A percentile compares a stretch with the other conserved stretches of the same genome.
These are phyloP conservation scores for Setipinna tenuifilis DNA, from an alignment of 2,797 vertebrate genomes.

Conservation along the genomic window DNA sequence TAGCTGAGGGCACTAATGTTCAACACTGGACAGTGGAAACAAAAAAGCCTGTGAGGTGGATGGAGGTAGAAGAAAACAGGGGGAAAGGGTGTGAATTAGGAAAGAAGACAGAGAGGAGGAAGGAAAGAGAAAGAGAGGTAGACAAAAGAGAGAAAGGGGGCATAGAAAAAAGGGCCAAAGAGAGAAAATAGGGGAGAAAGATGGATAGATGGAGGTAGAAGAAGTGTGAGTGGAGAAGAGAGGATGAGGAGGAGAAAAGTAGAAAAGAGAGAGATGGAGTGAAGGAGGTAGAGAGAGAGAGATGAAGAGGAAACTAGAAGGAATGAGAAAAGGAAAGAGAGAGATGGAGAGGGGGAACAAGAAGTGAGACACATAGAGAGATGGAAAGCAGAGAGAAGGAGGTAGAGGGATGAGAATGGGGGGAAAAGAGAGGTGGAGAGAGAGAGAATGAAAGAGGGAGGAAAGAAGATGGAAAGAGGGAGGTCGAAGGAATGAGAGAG, in stretches of 20 bases:
- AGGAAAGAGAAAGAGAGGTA: neutral
- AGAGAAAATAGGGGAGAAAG: neutral
- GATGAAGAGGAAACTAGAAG: neutral
- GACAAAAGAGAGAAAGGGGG: neutral
- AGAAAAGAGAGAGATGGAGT: neutral
- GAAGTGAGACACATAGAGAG: neutral
- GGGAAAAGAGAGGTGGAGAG: too few species aligned
- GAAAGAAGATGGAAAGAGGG: too few species aligned
- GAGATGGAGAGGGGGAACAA: neutral
- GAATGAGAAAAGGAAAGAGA: neutral
- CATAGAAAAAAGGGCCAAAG: too few species aligned
- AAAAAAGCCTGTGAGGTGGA: too few species aligned
- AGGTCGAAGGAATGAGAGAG: too few species aligned
- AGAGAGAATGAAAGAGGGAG: too few species aligned
- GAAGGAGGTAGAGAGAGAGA: neutral
- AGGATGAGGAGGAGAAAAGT: neutral
- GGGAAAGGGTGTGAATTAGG: too few species aligned
- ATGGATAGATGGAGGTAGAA: neutral
- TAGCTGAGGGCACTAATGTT: too few species aligned
- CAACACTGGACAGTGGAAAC: too few species aligned
- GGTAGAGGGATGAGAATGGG: too few species aligned
- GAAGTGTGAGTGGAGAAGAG: neutral
- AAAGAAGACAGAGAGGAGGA: too few species aligned
- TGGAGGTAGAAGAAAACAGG: too few species aligned
- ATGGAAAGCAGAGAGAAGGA: neutral